Evolutionary conservation across 92 coral and sea anemone genomes (phyloP), one percentile per base, ranked within the genome.

Genomic region (Siderastrea radians): DNA sequence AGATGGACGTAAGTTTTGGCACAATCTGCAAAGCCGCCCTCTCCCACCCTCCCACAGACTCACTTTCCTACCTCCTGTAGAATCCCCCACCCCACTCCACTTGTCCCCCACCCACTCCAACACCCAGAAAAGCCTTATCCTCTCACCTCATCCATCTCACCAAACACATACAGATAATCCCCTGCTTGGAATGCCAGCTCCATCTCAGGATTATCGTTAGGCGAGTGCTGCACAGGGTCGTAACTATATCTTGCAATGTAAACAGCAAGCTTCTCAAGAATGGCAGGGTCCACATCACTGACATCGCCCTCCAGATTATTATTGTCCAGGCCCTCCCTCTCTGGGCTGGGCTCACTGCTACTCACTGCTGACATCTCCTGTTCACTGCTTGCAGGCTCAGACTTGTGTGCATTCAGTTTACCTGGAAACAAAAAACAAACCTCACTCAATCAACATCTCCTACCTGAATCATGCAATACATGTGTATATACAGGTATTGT

Each of bases 111-210:
- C n/a, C n/a, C n/a, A n/a, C n/a, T n/a, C n/a, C n/a, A n/a, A n/a
- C n/a, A n/a, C 7, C 57, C 57, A 52, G 48, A 52, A 52, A 52
- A 16, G 47, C 7, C 11, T 49, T 47, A 38, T 5, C 13, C 61
- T 60, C 94, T 62, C 87, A 97, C 99, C 95, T 96, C 99, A 26
- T 96, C 99, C 72, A 96, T 78, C 72, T 94, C 99, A 3, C 99
- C 99, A 94, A 92, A 97, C 77, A 97, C 96, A 79, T 97, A 97
- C 72, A 97, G 86, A 74, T 97, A 97, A 76, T 97, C 99, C 1
- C 99, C 99, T 6, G 99, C 99, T 84, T 97, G 99, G 92, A 97
- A 97, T 3, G 99, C 99, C 43, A 97, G 95, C 87, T 97, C 99
- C 75, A 91, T 94, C 13, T 97, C 98, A 1, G 99, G 99, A 62